Evolutionary conservation across 2,888 invertebrate genomes (phyloP), one percentile per base, ranked within the genome.

Genomic region (Cantharis rustica): DNA sequence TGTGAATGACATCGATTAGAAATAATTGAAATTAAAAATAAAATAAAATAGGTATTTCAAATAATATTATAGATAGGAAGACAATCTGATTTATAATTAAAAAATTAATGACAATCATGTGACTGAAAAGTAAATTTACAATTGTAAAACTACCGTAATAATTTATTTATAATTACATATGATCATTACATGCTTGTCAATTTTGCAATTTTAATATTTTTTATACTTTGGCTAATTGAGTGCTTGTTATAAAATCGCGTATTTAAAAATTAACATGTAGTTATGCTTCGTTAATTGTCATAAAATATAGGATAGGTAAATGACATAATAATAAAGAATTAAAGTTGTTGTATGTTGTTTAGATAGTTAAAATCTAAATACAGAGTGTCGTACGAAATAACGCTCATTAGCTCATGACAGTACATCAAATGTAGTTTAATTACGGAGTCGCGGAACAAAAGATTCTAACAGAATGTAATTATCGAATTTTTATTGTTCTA

Each of bases 401-500:
- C 74, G 73, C 71, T 77, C 77, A 77, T 77, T 77, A 77, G 72
- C 75, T 74, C 72, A 74, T 72, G 73, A 74, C 70, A 78, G 76
- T 76, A 73, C 73, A 76, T 78, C 76, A 78, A 78, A 78, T 76
- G 71, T 64, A 75, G 78, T 80, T 81, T 82, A 82, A 82, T 82
- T 82, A 80, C 74, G 71, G 71, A 75, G 79, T 73, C 78, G 69
- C 75, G 79, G 80, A 81, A 81, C 80, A 82, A 81, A 81, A 79
- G 81, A 78, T 75, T 68, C 79, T 80, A 81, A 81, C 80, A 75
- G 79, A 78, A 80, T 76, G 82, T 82, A 83, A 82, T 83, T 83
- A 83, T 83, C 82, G 81, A 81, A 82, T 81, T 81, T 82, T 82
- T 82, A 81, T 80, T 79, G 76, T 80, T 80, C 79, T 81, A 78